Evolutionary conservation across 2,888 invertebrate genomes (phyloP), one percentile per base, ranked within the genome.

Genomic region (Drepanosiphum platanoidis): DNA sequence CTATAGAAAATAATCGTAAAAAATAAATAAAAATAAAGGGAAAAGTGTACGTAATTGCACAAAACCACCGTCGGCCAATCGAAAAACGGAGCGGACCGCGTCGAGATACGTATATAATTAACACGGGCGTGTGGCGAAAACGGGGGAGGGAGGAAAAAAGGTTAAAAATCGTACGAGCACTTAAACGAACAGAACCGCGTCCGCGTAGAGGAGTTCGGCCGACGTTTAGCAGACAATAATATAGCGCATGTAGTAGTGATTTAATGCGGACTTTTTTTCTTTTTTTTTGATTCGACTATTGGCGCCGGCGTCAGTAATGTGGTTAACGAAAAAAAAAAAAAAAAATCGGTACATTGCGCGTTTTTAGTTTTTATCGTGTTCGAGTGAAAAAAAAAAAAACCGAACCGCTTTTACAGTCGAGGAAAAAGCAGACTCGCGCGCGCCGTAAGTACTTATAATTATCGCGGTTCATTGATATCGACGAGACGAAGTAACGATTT

Each of bases 241-340:
- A n/a, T n/a, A n/a, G n/a, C n/a, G n/a, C n/a, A n/a, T n/a, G n/a
- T 72, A 46, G 46, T 11, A 27, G 72, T 18, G 30, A 46, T 72
- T 32, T 46, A 46, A 46, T 46, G 72, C 72, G 30, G 42, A 72
- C 72, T 46, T 46, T 72, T 30, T 46, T 46, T 46, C 18, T 46
- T 46, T 46, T 13, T 4, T 46, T 46, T 8, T 9, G 9, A 30
- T 72, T 46, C 30, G 18, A 72, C 42, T 42, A 18, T 42, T 72
- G 3, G 42, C 30, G 27, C 0, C 18, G n/a, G 18, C 18, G 27
- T 5, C 36, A 18, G 27, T 3, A 1, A 9, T 3, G 11, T 22
- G 22, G 22, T 46, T 30, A 58, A 58, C 7, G 58, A 58, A 5
- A 61, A 27, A 42, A 42, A 72, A 27, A 72, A 42, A 9, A 9